Base-by-base conservation (phyloP, 2,888 invertebrate genomes). In the Caenorhabditis drosophilae region DNA sequence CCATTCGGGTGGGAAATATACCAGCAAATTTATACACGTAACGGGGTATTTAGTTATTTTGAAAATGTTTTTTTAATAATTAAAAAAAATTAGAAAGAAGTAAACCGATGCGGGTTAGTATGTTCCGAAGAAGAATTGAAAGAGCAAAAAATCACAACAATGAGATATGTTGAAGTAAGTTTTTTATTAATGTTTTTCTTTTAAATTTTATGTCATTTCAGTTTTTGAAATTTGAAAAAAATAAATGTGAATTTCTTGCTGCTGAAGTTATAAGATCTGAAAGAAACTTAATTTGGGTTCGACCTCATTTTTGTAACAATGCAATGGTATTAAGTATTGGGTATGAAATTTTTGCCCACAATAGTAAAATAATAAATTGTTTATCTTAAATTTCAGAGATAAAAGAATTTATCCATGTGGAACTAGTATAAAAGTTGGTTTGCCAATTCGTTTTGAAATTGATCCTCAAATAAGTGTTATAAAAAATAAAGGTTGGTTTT, bases 161-260 rank as follows among this genome's bases (percentile, higher is more conserved):
- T n/a, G n/a, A n/a, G n/a, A n/a, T n/a, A n/a, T n/a, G n/a, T n/a
- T n/a, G n/a, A n/a, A n/a, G n/a, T n/a, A n/a, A n/a, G n/a, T n/a
- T n/a, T n/a, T n/a, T n/a, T n/a, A n/a, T n/a, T n/a, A n/a, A n/a
- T n/a, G n/a, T n/a, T n/a, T n/a, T n/a, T n/a, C n/a, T n/a, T n/a
- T n/a, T n/a, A n/a, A n/a, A n/a, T n/a, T n/a, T n/a, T n/a, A n/a
- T n/a, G n/a, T n/a, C n/a, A n/a, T n/a, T n/a, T n/a, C n/a, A n/a
- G n/a, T 31, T 18, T 22, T 44, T 11, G 25, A 44, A 44, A 25
- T 44, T 12, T 22, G 6, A n/a, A n/a, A 44, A 44, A 44, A 25
- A 44, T 18, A 44, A 44, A 22, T 6, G 44, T 22, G 11, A 44
- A 22, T 22, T 22, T 22, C 22, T 15, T 22, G 41, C 41, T 20